Conservation (phyloP, 1,140 invertebrate species). For the Calliphora vicina region DNA sequence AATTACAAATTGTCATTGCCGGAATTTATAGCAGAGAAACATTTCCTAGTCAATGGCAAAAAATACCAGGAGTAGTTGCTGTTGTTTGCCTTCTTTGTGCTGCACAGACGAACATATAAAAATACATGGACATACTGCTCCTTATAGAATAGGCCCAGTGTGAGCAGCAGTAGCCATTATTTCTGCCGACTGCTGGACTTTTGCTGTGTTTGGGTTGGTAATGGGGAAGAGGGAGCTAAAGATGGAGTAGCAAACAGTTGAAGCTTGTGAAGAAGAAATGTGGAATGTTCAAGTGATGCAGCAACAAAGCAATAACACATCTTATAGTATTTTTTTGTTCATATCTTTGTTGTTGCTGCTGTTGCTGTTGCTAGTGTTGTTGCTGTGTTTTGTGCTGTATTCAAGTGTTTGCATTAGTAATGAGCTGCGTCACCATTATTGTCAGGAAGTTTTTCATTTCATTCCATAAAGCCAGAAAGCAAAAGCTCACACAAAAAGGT, state of each 20-base stretch:
- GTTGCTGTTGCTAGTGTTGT: not conserved
- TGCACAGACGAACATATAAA: not conserved
- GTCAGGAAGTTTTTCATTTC: slow-evolving; percentile 34
- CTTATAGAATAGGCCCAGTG: not conserved
- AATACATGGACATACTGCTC: not conserved
- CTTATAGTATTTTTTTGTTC: not conserved
- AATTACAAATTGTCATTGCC: slow-evolving; percentile 31
- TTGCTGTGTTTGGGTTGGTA: not conserved
- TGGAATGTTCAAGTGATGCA: not conserved
- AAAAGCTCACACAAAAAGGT: not conserved
- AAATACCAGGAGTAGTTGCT: not conserved
- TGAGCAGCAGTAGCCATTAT: not conserved
- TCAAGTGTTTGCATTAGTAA: slow-evolving; percentile 35
- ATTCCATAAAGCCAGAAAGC: slow-evolving; percentile 4
- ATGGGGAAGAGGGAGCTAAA: not conserved
- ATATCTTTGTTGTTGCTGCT: not conserved
- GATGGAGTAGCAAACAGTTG: no score
- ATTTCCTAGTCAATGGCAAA: not conserved
- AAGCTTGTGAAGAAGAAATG: not conserved
- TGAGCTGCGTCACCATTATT: slow-evolving; percentile 33
- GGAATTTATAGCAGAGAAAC: slow-evolving; percentile 30
- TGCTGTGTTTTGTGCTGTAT: not conserved
- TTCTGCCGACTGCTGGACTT: slow-evolving; percentile 1
- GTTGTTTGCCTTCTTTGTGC: no score
- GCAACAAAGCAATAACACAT: not conserved